Percentiles rank a stretch among this genome's conserved stretches.
Evolutionary conservation across 2,797 vertebrate genomes (phyloP).

Genomic region (Botia almorhae): DNA sequence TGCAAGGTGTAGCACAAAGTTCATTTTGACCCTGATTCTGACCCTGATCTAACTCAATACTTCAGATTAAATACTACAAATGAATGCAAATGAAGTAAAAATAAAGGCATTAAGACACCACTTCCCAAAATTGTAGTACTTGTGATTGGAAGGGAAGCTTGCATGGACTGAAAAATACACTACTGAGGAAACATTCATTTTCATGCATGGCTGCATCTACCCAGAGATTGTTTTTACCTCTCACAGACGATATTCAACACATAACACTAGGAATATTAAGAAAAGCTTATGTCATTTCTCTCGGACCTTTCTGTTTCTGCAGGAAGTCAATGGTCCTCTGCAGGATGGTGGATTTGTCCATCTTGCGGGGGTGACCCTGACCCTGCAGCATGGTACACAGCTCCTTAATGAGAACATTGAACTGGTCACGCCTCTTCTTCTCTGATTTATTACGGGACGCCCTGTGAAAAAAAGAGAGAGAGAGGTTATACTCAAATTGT

Average conservation of each 20-base stretch:
- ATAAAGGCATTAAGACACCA: neutral
- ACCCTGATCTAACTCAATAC: neutral
- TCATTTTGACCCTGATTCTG: neutral
- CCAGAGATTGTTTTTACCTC: neutral
- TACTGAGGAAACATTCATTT: neutral
- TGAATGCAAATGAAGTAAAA: neutral
- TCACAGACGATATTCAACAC: too few species aligned
- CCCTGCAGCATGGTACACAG: constrained; percentile 87
- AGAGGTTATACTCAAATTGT: neutral
- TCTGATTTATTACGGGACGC: constrained; percentile 85
- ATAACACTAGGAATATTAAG: neutral
- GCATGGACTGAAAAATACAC: neutral
- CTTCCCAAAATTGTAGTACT: neutral
- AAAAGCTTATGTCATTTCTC: neutral
- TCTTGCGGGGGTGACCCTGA: constrained; percentile 85
- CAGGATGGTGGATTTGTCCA: constrained; percentile 87
- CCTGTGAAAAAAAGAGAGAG: constrained; percentile 69
- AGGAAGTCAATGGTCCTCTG: constrained; percentile 86
- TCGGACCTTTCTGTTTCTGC: constrained; percentile 89
- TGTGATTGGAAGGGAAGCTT: neutral
- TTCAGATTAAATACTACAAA: neutral
- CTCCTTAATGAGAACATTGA: constrained; percentile 87
- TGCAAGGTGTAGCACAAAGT: neutral
- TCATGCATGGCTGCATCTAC: neutral
- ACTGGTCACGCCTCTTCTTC: constrained; percentile 85